Evolutionary conservation across 2,888 invertebrate species (phyloP), one percentile per base, ranked within the genome.

Genomic region (Xanthostigma xanthostigma): DNA sequence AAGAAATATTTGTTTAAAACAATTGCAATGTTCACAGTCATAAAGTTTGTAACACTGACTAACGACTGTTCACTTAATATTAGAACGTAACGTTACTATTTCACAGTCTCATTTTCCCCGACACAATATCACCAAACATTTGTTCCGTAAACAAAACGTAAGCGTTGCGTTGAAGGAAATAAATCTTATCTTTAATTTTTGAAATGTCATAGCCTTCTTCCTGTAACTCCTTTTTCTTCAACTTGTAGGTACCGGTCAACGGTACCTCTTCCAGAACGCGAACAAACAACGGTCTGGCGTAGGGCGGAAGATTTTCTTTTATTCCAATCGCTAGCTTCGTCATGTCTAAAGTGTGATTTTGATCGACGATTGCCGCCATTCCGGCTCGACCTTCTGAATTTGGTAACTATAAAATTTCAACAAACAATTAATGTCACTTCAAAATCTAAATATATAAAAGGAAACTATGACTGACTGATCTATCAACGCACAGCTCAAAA

Each of bases 301-400:
- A 96, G 0, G 79, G 62, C 0, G 96, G 91, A 56, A 96, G 71
- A 53, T 78, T 72, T 57, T 75, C 75, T 60, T 80, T 79, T 42
- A 88, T 69, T 47, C 78, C 79, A n/a, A 71, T 67, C 27, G 79
- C 78, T 49, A 89, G 68, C 46, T 70, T 67, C 27, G 63, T 56
- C 54, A 85, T 66, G 58, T 79, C 74, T 48, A 86, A 63, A 50
- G 70, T 64, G 36, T 74, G 69, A 2, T 75, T 67, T 4, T 78
- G 74, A 64, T 89, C 87, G 13, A 84, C 84, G 49, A 95, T 78
- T 14, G 92, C 90, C 14, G 83, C 91, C 95, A 96, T 96, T 53
- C 95, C 95, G 12, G 91, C 93, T 58, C 84, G 79, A 0, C 95
- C 95, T 62, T 90, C 89, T 45, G 79, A 76, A 51, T 77, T 75